phyloP scores from a whole-genome alignment of 2,888 invertebrate genomes.

The Reticulitermes lucifugus region DNA sequence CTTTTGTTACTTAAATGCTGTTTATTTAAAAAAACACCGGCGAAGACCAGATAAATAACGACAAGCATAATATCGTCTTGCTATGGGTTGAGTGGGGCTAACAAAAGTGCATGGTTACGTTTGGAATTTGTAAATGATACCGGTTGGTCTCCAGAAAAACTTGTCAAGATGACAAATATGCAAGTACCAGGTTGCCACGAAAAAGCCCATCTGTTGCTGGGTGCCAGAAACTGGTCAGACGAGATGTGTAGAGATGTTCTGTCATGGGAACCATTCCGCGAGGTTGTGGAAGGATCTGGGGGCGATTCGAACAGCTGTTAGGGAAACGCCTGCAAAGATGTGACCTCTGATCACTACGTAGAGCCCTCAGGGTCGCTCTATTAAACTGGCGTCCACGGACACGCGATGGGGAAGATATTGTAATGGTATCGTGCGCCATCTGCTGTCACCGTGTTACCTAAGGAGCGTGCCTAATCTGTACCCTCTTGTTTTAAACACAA shows the following conservation, averaged over 20 bases:
- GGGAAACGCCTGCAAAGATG: neutral
- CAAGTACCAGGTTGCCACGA: neutral
- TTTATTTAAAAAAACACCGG: too few relatives aligned
- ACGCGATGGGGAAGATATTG: neutral
- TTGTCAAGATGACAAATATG: constrained; percentile 3
- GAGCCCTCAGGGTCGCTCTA: neutral
- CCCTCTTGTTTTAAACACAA: too few relatives aligned
- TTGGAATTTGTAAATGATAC: neutral
- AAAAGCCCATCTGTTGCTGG: neutral
- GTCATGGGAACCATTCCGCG: neutral
- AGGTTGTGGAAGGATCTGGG: neutral
- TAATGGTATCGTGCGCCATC: neutral
- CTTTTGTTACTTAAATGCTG: too few relatives aligned
- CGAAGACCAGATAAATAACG: too few relatives aligned
- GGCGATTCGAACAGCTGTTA: neutral
- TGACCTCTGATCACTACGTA: neutral
- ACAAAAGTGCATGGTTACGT: neutral
- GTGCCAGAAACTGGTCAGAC: neutral
- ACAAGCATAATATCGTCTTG: too few relatives aligned
- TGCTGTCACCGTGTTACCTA: neutral
- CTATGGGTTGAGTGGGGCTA: too few relatives aligned
- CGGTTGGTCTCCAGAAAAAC: neutral
- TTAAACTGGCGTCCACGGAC: neutral
- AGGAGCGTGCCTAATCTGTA: neutral
- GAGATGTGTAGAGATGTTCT: neutral